These are phyloP conservation scores for Stegodyphus mimosarum DNA, from an alignment of 1,140 invertebrate genomes.

Conservation along the genomic window DNA sequence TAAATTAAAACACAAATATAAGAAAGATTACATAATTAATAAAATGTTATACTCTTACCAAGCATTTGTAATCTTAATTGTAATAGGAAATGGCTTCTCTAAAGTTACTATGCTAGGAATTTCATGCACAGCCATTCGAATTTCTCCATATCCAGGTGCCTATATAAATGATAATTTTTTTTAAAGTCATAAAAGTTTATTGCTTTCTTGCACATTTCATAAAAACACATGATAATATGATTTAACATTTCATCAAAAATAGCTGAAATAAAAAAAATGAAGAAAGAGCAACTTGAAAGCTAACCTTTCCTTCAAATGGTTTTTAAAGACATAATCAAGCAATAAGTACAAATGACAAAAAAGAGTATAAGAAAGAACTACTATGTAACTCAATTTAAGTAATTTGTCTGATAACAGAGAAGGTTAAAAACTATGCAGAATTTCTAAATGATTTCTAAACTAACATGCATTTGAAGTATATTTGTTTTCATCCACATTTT, in stretches of 20 bases:
- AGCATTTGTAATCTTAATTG: constrained; percentile 87
- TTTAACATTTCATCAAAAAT: neutral
- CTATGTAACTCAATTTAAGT: no score
- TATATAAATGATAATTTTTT: constrained; percentile 66
- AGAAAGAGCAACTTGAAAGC: no score
- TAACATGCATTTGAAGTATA: no score
- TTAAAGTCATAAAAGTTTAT: neutral
- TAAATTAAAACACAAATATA: neutral
- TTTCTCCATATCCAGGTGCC: constrained; percentile 89
- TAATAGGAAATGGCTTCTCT: constrained; percentile 84
- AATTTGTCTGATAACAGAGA: no score
- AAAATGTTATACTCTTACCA: constrained; percentile 70
- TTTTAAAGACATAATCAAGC: neutral
- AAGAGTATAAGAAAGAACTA: no score
- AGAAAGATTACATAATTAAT: constrained; percentile 44
- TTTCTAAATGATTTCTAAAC: no score
- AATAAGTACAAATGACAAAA: no score
- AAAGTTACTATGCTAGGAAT: constrained; percentile 84
- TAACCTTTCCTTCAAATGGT: neutral
- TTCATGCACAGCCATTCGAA: constrained; percentile 83
- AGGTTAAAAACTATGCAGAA: no score
- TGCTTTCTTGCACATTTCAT: no score
- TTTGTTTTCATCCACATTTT: no score
- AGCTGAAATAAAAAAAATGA: neutral
- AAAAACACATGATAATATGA: no score